Conservation (phyloP, 2,113 vertebrate species). For the Falco punctatus region DNA sequence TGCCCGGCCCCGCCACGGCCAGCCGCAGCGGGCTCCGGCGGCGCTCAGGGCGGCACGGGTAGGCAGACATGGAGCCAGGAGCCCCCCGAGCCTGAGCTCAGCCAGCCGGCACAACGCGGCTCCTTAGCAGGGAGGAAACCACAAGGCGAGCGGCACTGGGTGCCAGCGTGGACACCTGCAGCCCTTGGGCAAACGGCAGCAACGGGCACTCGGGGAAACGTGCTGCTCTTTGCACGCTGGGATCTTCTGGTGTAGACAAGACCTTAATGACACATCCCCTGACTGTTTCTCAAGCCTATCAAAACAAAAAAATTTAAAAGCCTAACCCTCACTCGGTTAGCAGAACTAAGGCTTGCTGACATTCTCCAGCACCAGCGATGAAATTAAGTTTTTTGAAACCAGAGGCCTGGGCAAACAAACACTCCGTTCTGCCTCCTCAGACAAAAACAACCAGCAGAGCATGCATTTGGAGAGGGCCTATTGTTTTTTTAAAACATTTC, state of each 20-base stretch:
- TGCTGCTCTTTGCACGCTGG: background rate
- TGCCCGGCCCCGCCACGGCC: background rate
- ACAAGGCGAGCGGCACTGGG: background rate
- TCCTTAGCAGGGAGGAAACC: background rate
- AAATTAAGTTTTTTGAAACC: background rate
- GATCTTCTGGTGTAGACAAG: background rate
- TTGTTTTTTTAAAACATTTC: background rate
- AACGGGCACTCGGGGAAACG: background rate
- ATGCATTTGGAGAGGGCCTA: background rate
- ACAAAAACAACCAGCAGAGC: background rate
- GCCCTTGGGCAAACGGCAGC: background rate
- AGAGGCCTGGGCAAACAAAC: background rate
- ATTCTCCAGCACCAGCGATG: background rate
- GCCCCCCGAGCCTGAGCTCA: background rate
- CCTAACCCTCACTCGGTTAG: background rate
- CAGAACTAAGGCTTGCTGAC: background rate
- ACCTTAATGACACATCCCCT: background rate
- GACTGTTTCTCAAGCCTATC: background rate
- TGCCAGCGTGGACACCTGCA: background rate
- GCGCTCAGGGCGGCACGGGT: accelerated
- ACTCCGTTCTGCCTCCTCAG: background rate
- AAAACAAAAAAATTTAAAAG: background rate
- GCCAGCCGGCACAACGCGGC: background rate
- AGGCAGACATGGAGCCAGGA: accelerated
- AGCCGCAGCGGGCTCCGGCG: background rate